These are phyloP conservation scores for Chrysochloris asiatica DNA, from an alignment of 2,113 vertebrate genomes.

Conservation along the genomic window DNA sequence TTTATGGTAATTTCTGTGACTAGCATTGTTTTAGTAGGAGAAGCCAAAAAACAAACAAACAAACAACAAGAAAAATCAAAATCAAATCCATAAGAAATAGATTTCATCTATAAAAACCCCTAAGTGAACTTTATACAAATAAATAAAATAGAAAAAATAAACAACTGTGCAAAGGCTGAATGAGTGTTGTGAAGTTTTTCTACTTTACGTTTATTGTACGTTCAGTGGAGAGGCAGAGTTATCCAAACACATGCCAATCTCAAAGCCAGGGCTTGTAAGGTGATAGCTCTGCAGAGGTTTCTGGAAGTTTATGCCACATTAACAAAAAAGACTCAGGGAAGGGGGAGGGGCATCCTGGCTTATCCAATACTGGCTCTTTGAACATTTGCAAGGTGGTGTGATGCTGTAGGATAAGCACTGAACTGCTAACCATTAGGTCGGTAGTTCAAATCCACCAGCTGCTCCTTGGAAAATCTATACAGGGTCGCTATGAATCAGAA, in stretches of 20 bases:
- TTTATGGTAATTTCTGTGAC: conserved; percentile 13
- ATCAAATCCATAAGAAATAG: conserved; percentile 31
- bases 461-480: too few species aligned
- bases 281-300: background rate
- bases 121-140: conserved; percentile 25
- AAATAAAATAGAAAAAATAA: conserved; percentile 57
- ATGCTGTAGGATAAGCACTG: too few species aligned
- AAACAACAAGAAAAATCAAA: background rate
- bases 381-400: background rate
- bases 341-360: background rate
- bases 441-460: too few species aligned
- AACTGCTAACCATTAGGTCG: too few species aligned
- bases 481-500: too few species aligned
- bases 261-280: background rate
- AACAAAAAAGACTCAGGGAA: background rate
- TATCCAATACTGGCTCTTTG: background rate
- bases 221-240: background rate
- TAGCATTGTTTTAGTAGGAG: background rate
- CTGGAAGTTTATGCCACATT: background rate
- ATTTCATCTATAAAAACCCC: conserved; percentile 32
- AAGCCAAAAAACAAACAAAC: conserved; percentile 20
- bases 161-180: background rate
- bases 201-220: background rate
- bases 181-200: background rate
- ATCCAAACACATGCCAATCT: conserved; percentile 20